Evolutionary conservation across 1,140 invertebrate genomes (phyloP).

Genomic region (Aphis gossypii): DNA sequence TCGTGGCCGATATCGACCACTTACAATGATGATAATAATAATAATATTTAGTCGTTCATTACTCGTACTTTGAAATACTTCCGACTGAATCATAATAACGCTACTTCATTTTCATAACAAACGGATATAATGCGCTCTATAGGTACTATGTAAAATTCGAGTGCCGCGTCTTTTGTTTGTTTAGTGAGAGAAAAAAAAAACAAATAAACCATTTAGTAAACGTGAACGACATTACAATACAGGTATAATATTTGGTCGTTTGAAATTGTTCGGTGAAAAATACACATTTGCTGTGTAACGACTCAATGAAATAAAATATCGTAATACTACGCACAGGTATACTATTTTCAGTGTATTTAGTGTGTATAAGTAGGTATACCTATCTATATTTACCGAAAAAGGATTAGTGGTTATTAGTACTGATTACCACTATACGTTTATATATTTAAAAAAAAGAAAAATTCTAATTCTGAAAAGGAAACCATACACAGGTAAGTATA

Average conservation of each 20-base stretch:
- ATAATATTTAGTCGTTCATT: background rate
- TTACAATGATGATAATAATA: background rate
- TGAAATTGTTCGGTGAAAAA: background rate
- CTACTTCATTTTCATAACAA: constrained; percentile 3
- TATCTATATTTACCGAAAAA: background rate
- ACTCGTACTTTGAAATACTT: background rate
- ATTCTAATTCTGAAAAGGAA: background rate
- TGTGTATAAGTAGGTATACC: background rate
- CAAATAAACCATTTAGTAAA: background rate
- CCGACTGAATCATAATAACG: background rate
- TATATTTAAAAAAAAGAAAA: background rate
- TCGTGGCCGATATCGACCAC: too few relatives aligned
- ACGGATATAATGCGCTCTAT: background rate
- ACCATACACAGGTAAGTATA: background rate
- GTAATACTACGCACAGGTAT: too few relatives aligned
- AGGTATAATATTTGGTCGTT: background rate
- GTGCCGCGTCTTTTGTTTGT: background rate
- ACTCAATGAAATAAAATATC: too few relatives aligned
- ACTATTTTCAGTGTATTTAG: too few relatives aligned
- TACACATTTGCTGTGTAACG: background rate
- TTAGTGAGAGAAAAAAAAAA: background rate
- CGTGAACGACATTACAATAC: background rate
- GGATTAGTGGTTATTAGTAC: background rate
- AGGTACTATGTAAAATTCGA: background rate
- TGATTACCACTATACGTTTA: too few relatives aligned